A percentile compares a stretch with the other conserved stretches of the same genome.
phyloP scores from a whole-genome alignment of 2,113 vertebrate species.

The Heterocephalus glaber region DNA sequence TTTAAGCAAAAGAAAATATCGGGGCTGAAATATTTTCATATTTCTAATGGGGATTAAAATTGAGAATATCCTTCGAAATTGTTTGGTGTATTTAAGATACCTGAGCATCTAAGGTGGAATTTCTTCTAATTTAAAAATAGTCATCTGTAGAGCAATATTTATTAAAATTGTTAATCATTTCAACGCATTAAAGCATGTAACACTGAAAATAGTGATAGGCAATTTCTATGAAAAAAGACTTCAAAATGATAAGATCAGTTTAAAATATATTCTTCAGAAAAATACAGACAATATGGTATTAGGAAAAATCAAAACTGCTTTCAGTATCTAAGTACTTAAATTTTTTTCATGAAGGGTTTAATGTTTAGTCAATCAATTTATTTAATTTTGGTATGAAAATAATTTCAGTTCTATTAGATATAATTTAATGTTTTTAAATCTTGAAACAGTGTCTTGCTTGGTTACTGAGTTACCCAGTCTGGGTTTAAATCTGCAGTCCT shows the following conservation, averaged over 20 bases:
- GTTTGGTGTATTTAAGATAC: neutral
- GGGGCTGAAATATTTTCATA: neutral
- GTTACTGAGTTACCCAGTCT: neutral
- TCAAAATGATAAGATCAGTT: neutral
- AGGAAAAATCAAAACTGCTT: neutral
- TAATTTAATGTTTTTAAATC: neutral
- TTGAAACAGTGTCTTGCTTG: neutral
- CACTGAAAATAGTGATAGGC: neutral
- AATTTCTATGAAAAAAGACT: neutral
- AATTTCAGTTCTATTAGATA: neutral
- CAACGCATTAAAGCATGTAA: neutral
- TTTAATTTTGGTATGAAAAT: neutral
- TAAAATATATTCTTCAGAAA: neutral
- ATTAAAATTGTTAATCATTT: neutral
- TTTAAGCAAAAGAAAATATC: too few relatives aligned
- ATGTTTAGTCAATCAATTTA: neutral
- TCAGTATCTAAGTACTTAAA: neutral
- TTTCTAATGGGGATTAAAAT: neutral
- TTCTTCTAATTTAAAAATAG: neutral
- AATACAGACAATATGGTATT: neutral
- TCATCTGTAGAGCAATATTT: neutral
- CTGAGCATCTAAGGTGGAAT: neutral
- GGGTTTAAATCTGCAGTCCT: neutral
- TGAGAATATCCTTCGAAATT: neutral
- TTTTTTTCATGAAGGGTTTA: neutral